Evolutionary conservation across 64 coral and sea anemone genomes (phyloP).

Genomic region (Montipora sp.): DNA sequence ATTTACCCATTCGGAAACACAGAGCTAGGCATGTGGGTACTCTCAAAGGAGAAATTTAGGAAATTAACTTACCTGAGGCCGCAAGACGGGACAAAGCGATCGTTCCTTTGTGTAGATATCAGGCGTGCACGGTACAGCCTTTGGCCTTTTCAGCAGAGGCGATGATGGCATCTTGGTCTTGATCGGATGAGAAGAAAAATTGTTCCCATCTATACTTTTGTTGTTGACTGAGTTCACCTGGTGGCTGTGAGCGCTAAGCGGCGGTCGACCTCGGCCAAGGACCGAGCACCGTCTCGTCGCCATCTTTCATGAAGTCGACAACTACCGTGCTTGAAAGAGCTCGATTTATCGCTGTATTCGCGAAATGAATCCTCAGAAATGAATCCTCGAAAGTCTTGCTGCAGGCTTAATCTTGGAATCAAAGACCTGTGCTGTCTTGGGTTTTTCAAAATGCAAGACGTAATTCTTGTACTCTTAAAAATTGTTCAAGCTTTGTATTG

Average conservation of each 20-base stretch:
- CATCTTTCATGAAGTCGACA: conserved; percentile 45
- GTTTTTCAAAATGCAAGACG: neutral
- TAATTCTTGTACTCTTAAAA: neutral
- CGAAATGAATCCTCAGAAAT: neutral
- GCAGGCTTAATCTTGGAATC: neutral
- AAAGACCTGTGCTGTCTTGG: neutral
- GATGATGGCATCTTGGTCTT: neutral
- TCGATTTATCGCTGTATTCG: neutral
- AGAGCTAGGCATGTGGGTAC: too few species aligned
- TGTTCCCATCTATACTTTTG: neutral
- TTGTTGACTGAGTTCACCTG: conserved; percentile 52
- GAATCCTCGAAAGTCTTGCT: neutral
- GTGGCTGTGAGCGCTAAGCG: conserved; percentile 41
- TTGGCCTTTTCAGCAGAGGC: neutral
- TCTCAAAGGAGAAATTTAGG: neutral
- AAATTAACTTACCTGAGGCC: conserved; percentile 17
- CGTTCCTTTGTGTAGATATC: conserved; percentile 49
- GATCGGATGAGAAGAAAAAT: neutral
- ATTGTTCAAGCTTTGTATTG: neutral
- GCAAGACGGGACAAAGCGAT: neutral
- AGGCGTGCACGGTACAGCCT: conserved; percentile 12
- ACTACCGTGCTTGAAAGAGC: neutral
- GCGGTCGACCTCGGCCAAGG: conserved; percentile 20
- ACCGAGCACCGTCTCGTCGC: conserved; percentile 59
- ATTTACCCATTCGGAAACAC: too few species aligned